These are phyloP conservation scores for Lepidocolaptes lacrymiger DNA, from an alignment of 2,797 vertebrate genomes.

Conservation along the genomic window DNA sequence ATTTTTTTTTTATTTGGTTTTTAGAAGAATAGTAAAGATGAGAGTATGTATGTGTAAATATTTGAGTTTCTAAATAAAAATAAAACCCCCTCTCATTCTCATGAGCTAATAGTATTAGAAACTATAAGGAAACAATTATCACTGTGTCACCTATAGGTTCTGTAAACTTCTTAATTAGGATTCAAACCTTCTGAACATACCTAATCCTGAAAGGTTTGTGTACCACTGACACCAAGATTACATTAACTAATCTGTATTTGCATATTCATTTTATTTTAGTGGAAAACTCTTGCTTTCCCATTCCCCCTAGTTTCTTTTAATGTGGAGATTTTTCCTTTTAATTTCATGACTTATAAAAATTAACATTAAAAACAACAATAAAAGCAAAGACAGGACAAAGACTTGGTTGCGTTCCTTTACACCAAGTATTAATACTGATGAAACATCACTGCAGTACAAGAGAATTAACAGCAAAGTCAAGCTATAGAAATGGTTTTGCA, in stretches of 20 bases:
- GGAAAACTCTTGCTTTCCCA: background rate
- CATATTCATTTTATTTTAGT: background rate
- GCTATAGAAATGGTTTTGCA: background rate
- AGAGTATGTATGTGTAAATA: background rate
- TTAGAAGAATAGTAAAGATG: background rate
- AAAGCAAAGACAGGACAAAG: background rate
- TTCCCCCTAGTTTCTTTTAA: background rate
- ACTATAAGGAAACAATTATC: background rate
- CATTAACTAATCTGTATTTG: background rate
- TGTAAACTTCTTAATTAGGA: background rate
- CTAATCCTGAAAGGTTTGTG: background rate
- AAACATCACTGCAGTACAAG: background rate
- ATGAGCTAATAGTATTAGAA: background rate
- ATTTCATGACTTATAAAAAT: background rate
- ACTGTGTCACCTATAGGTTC: background rate
- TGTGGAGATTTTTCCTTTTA: background rate
- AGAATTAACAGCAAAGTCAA: background rate
- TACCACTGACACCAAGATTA: background rate
- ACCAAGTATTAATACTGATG: background rate
- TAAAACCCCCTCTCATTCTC: rapidly evolving
- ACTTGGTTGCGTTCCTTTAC: rapidly evolving
- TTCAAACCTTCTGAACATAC: background rate
- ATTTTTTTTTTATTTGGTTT: background rate
- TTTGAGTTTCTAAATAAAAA: background rate
- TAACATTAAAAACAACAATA: background rate